Evolutionary conservation across 1,140 invertebrate species (phyloP), one percentile per base, ranked within the genome.

Genomic region (Sitodiplosis mosellana): DNA sequence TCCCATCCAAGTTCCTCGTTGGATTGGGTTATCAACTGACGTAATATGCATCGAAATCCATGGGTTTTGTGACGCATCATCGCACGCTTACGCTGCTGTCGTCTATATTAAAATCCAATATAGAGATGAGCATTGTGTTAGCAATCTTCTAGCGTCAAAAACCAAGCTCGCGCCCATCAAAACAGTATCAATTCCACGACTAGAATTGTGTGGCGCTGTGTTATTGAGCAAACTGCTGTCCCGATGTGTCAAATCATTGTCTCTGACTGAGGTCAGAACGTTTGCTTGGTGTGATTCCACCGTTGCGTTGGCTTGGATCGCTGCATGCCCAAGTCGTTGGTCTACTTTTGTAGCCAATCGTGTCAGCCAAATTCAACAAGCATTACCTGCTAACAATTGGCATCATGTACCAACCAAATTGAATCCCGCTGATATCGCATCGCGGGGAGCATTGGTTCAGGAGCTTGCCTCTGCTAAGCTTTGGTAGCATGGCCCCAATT

Each of bases 311-410:
- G 54, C 55, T 5, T 64, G 61, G 61, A 41, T 66, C 7, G 50
- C 56, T 40, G 55, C 47, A 12, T 50, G 51, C 1, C 43, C 53
- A 14, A 51, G 34, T 27, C 48, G 44, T 21, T 61, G 57, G 56
- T 56, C 59, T 37, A 54, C 45, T 14, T 67, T 64, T 46, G 57
- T 67, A 1, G 55, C 57, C 14, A 60, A 64, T 44, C 49, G 64
- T 18, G 56, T 63, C 0, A 42, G 48, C 1, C 55, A 60, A 48
- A 61, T 66, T 11, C 55, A 59, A 40, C 33, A 54, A 34, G 11
- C 50, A 1, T 50, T 59, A 19, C 37, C 47, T 2, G 8, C 45
- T 0, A 21, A 37, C 22, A 15, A 53, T 1, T 61, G 57, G 58
- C n/a, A 22, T 1, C 57, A 62, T 38, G 48, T 63, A 1, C 48